Evolutionary conservation across 2,888 invertebrate genomes (phyloP).

Genomic region (Trissoscelio sp.): DNA sequence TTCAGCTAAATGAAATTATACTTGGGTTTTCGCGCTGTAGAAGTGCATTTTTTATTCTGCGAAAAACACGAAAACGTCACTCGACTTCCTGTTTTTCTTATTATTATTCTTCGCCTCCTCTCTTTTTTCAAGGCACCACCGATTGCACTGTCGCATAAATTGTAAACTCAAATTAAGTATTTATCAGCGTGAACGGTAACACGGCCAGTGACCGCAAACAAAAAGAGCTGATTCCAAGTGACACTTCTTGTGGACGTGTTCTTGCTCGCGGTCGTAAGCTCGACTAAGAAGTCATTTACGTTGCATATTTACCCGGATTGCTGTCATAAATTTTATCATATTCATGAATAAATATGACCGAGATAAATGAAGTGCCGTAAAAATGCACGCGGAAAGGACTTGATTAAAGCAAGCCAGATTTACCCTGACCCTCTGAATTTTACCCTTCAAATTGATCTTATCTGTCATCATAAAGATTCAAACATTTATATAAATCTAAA

Average conservation of each 20-base stretch:
- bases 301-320: slow-evolving; percentile 54
- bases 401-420: slow-evolving; percentile 37
- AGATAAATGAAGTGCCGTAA: slow-evolving; percentile 44
- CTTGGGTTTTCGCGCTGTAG: slow-evolving; percentile 1
- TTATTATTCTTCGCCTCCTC: neutral
- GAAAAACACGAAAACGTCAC: slow-evolving; percentile 15
- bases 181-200: slow-evolving; percentile 34
- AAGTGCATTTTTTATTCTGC: slow-evolving; percentile 6
- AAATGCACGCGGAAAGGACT: slow-evolving; percentile 33
- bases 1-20: slow-evolving; percentile 28
- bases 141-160: neutral
- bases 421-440: slow-evolving; percentile 5
- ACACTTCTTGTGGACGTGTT: slow-evolving; percentile 52
- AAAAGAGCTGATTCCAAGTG: slow-evolving; percentile 45
- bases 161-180: slow-evolving; percentile 37
- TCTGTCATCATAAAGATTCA: neutral
- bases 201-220: slow-evolving; percentile 44
- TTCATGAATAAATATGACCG: slow-evolving; percentile 61
- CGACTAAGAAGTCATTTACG: slow-evolving; percentile 56
- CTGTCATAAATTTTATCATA: slow-evolving; percentile 57
- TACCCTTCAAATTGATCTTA: slow-evolving; percentile 8
- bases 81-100: slow-evolving; percentile 3
- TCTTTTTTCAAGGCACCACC: neutral
- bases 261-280: slow-evolving; percentile 47
- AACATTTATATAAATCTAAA: neutral